Evolutionary conservation across 92 coral and sea anemone species (phyloP), one percentile per base, ranked within the genome.

Genomic region (Siderastrea siderea): DNA sequence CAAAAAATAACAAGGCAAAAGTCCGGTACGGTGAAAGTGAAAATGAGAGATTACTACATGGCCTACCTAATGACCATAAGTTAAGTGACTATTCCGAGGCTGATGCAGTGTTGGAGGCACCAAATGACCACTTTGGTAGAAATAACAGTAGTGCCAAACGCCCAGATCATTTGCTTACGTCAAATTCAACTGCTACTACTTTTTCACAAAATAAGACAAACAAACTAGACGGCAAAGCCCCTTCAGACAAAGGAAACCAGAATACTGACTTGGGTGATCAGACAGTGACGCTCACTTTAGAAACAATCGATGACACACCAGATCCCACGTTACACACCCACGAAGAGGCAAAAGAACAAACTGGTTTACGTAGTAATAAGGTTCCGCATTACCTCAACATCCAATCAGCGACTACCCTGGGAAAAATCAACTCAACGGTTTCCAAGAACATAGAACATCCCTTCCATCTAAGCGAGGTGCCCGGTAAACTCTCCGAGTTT

Each of bases 11-110:
- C n/a, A 77, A 77, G 77, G 4, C 82, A 67, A 65, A 43, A 68
- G 12, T 78, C 64, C 79, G 45, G 13, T 64, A 53, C 47, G 89
- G 77, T 16, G 89, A 85, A 46, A 64, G 62, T 14, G 89, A 77
- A n/a, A 66, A 38, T 52, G 84, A 77, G 11, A 77, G 52, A 26
- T 47, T 83, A 14, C 47, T 72, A 45, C 68, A 55, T 26, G 66
- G 67, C 16, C 64, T 85, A 15, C 89, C 89, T 46, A 85, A 66
- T 76, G 89, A 85, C 49, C 89, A 85, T 13, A 85, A 44, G 57
- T 54, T 46, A n/a, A 77, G 84, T 46, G 89, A 85, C 59, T 77
- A 63, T 66, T 78, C 89, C n/a, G 53, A 43, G 17, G 75, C 49
- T 7, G 89, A 85, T 53, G 77, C 82, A 5, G 48, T 85, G 12